Evolutionary conservation across 2,888 invertebrate genomes (phyloP), one percentile per base, ranked within the genome.

Genomic region (Cosmorhoe ocellata): DNA sequence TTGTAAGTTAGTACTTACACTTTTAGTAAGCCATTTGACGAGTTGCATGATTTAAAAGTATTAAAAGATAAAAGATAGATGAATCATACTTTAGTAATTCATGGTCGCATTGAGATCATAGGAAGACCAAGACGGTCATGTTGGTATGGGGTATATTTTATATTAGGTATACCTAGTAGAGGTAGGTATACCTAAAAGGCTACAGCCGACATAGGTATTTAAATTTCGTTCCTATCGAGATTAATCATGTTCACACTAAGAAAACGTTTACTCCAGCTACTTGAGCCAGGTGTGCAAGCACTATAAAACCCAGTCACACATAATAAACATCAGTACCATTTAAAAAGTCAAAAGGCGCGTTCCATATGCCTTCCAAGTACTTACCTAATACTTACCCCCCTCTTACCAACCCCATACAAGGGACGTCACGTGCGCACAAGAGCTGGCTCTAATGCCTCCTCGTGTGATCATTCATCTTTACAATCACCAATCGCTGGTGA

Each of bases 381-480:
- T n/a, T 8, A 18, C 26, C 24, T 28, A 5, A 13, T 18, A 18
- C 18, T n/a, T 37, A 24, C 39, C 39, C 12, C 13, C 10, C 7
- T 28, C n/a, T 3, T 11, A 10, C 38, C 24, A 3, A 30, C 26
- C 51, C 42, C 28, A 56, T 61, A 51, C 56, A 41, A 54, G 65
- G 44, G 64, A 33, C 63, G 78, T 77, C 84, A 85, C 86, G 86
- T 85, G 86, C 81, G 71, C 72, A 61, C 56, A 57, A 82, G 77
- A 62, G 69, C 63, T 56, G 38, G 51, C 53, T 46, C 67, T 68
- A 74, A 71, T 71, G 66, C 68, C 73, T 72, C 66, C 80, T 83
- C 51, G 59, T 64, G 67, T 68, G 69, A 74, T 75, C 76, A 77
- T 69, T 71, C 48, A 47, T 58, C 58, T 56, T 49, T 58, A 47